Base-by-base conservation (phyloP, 2,888 invertebrate species). In the Salticus scenicus region DNA sequence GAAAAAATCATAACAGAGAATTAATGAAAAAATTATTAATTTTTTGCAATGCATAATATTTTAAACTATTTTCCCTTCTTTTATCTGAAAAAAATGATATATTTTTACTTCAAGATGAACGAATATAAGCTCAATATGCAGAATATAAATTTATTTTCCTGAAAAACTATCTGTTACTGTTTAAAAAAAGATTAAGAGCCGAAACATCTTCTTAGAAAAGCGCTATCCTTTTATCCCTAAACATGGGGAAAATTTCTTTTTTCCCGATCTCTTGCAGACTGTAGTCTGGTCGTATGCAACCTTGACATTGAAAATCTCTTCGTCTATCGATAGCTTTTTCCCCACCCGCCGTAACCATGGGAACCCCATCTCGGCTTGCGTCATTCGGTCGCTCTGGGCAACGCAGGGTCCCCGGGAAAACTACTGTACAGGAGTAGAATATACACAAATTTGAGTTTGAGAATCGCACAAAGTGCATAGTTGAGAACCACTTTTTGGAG, bases 291-390 rank as follows among this genome's bases (percentile, higher is more conserved):
- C 20, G 51, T n/a, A 47, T 57, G 63, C 27, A 76, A 84, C 76
- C 83, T 76, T 84, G 76, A 76, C 76, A 76, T 76, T 84, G 76
- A 76, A 84, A 83, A 76, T 76, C 66, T 41, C 20, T 33, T 70
- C 73, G 30, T 41, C 67, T 73, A 33, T 57, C 57, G 41, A 42
- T 70, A 31, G 71, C 69, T 70, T 83, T 75, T 79, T 72, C 74
- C 81, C 41, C 41, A 28, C n/a, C 70, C 74, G 64, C 47, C 42
- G 85, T 85, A 28, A 31, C 74, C 75, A 79, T 85, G 71, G 64
- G 64, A 79, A 85, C 85, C 30, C 69, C 85, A 85, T 85, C 85
- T 85, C 85, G 83, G 85, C 85, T 79, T 85, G 85, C 85, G 85
- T 85, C 85, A 85, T 85, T 85, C 79, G 71, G 85, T 85, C 57